Conservation (phyloP, 2,797 vertebrate genomes). For the Capromys pilorides region DNA sequence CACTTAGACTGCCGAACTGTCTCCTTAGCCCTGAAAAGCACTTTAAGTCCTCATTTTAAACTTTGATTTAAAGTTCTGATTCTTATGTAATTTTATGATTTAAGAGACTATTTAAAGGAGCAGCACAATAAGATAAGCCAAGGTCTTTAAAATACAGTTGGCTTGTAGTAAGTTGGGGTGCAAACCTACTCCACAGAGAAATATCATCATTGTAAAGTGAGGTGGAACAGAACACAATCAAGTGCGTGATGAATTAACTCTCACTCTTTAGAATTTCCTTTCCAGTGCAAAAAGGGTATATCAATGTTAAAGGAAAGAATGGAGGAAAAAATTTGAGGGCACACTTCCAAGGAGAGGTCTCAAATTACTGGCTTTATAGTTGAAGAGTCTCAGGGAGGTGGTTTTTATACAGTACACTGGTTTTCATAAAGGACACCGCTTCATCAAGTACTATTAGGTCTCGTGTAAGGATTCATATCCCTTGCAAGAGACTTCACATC, state of each 20-base stretch:
- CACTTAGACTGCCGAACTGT: no score
- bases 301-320: neutral
- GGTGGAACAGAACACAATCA: neutral
- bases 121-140: constrained; percentile 17
- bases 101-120: neutral
- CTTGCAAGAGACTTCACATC: neutral
- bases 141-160: neutral
- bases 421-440: neutral
- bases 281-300: neutral
- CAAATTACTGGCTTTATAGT: neutral
- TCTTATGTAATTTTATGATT: neutral
- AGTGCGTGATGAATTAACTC: neutral
- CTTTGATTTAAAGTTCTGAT: constrained; percentile 3
- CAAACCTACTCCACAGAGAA: constrained; percentile 9
- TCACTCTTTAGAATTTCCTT: neutral
- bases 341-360: neutral
- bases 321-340: neutral
- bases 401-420: neutral
- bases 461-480: neutral
- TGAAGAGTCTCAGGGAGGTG: neutral
- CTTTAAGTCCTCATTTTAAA: neutral
- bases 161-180: constrained; percentile 54
- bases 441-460: neutral
- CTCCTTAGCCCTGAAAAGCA: neutral
- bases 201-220: constrained; percentile 3